Evolutionary conservation across 2,113 vertebrate genomes (phyloP).

Genomic region (Sterna hirundo): DNA sequence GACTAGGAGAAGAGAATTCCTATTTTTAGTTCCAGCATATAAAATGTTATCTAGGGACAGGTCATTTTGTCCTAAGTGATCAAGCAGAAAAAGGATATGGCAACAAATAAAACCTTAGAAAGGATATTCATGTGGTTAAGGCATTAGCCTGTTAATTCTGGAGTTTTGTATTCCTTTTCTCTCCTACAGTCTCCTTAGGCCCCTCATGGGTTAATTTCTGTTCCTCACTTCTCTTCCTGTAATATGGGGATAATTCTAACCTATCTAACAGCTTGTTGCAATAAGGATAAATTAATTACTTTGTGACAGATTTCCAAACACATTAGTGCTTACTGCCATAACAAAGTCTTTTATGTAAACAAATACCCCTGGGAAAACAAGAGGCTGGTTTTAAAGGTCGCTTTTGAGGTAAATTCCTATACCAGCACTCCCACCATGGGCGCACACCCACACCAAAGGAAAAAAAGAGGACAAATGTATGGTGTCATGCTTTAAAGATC

Average conservation of each 20-base stretch:
- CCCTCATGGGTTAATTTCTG: slow-evolving; percentile 17
- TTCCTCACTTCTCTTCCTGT: neutral
- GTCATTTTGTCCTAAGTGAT: slow-evolving; percentile 49
- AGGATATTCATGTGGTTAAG: slow-evolving; percentile 54
- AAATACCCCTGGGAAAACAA: slow-evolving; percentile 33
- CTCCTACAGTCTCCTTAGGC: neutral
- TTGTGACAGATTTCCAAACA: slow-evolving; percentile 19
- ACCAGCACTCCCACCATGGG: neutral
- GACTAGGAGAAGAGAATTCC: slow-evolving; percentile 37
- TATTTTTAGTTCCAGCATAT: slow-evolving; percentile 45
- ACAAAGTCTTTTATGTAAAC: slow-evolving; percentile 29
- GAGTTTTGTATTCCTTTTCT: neutral
- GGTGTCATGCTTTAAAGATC: slow-evolving; percentile 3
- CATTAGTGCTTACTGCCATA: neutral
- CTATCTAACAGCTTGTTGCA: neutral
- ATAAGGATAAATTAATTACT: slow-evolving; percentile 11
- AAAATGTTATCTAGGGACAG: slow-evolving; percentile 56
- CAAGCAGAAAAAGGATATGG: slow-evolving; percentile 47
- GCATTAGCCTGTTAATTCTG: slow-evolving; percentile 22
- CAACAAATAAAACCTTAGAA: slow-evolving; percentile 54
- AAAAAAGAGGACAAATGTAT: neutral
- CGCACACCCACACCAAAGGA: neutral
- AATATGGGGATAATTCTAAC: neutral
- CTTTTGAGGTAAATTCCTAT: neutral
- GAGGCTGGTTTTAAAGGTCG: neutral